A percentile compares a stretch with the other conserved stretches of the same genome.
These are phyloP conservation scores for Cecropterus lyciades DNA, from an alignment of 1,140 invertebrate genomes.

Conservation along the genomic window DNA sequence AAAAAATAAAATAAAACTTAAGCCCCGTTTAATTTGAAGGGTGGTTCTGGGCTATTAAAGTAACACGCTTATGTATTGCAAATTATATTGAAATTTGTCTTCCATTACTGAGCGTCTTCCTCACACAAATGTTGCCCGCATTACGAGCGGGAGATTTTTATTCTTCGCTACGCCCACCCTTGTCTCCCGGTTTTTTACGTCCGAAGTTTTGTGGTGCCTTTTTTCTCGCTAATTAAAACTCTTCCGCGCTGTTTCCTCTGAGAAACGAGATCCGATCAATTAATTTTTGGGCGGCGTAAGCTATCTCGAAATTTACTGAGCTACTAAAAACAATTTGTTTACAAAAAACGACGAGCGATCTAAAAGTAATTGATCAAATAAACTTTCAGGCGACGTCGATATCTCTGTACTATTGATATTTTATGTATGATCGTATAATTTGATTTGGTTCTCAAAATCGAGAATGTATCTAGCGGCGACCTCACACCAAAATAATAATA, in stretches of 20 bases:
- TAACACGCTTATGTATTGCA: slow-evolving; percentile 86
- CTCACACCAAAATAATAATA: neutral
- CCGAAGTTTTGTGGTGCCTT: slow-evolving; percentile 79
- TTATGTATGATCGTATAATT: no score
- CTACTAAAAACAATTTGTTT: slow-evolving; percentile 68
- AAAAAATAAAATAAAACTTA: slow-evolving; percentile 85
- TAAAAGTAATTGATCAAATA: slow-evolving; percentile 41
- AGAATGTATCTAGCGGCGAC: no score
- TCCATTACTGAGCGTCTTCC: slow-evolving; percentile 82
- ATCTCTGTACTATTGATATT: no score
- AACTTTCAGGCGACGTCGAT: slow-evolving; percentile 3
- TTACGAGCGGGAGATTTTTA: slow-evolving; percentile 82
- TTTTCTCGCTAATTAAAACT: slow-evolving; percentile 84
- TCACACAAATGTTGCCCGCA: slow-evolving; percentile 83
- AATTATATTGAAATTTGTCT: slow-evolving; percentile 86
- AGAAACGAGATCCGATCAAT: slow-evolving; percentile 83
- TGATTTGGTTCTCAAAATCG: no score
- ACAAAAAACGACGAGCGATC: slow-evolving; percentile 49
- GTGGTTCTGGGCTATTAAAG: slow-evolving; percentile 85
- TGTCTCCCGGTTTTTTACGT: slow-evolving; percentile 82
- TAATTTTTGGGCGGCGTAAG: slow-evolving; percentile 81
- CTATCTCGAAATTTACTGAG: slow-evolving; percentile 77
- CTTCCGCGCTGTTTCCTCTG: slow-evolving; percentile 82
- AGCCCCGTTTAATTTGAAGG: slow-evolving; percentile 85
- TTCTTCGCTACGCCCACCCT: slow-evolving; percentile 79